Evolutionary conservation across 1,140 invertebrate species (phyloP), one percentile per base, ranked within the genome.

Genomic region (Oppia nitens): DNA sequence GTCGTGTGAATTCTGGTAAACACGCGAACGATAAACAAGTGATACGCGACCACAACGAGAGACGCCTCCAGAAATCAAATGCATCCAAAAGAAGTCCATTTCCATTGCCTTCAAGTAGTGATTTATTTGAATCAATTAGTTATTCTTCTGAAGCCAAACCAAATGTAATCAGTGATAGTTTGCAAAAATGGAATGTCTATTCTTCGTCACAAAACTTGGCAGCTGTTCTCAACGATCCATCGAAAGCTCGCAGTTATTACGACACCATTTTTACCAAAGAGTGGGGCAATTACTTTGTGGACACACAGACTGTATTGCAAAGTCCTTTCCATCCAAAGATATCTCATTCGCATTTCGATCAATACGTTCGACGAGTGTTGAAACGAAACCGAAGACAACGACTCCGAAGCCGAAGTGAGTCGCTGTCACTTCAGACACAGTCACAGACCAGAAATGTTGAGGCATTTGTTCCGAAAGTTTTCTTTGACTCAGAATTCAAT

Each of bases 281-380:
- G 62, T 98, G 95, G 95, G 94, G 95, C 47, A 91, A 95, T 67
- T 79, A 79, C 59, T 97, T 97, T 73, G 78, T 93, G 6, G 90
- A 94, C 9, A 83, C 82, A 64, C 72, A 75, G 25, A 76, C 81
- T 20, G 80, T 95, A 67, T 78, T 81, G 23, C 79, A 80, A 57
- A 84, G 84, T 64, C 79, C 81, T 1, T 83, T 84, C 70, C 73
- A 98, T 61, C 87, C 87, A 47, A 83, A 90, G 66, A 82, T 96
- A 26, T 82, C 78, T 1, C 78, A 80, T 65, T 77, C 80, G 48
- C 85, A 94, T 72, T 94, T 98, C 74, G 83, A 90, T 63, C 74
- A 77, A 45, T 98, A 97, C 73, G 72, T 93, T 63, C 82, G 83
- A 32, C 75, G 71, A 58, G 55, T 59, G 17, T 55, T 25, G 11